Evolutionary conservation across 30 jellyfish, hydroid and myxozoan species (phyloP).

Genomic region (Chironex yamaguchii): DNA sequence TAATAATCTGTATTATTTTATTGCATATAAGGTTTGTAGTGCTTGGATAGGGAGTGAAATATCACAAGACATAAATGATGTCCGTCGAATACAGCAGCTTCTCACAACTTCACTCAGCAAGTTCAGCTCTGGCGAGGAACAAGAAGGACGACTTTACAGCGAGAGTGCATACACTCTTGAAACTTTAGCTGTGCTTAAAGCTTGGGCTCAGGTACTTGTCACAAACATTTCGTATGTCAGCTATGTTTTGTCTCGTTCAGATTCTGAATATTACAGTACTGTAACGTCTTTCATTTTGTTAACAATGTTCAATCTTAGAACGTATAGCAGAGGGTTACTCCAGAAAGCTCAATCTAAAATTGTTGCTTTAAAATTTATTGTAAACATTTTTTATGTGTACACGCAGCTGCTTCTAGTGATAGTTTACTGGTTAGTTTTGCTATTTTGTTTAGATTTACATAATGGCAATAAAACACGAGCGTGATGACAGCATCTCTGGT

Average conservation of each 20-base stretch:
- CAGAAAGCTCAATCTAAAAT: no score
- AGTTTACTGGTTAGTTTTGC: no score
- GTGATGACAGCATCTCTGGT: conserved; percentile 2
- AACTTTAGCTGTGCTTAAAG: conserved; percentile 94
- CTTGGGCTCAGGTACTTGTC: conserved; percentile 94
- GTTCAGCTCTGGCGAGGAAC: conserved; percentile 67
- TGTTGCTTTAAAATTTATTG: no score
- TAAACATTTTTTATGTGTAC: no score
- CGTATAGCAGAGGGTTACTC: not conserved
- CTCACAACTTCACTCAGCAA: conserved; percentile 78
- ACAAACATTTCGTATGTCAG: not conserved
- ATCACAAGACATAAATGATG: conserved; percentile 92
- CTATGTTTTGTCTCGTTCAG: no score
- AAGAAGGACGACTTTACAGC: conserved; percentile 71
- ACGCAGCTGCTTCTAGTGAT: no score
- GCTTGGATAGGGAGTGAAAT: conserved; percentile 98
- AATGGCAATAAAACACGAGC: conserved; percentile 87
- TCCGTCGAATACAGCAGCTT: conserved; percentile 92
- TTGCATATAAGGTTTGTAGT: conserved; percentile 95
- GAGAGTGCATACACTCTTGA: conserved; percentile 93
- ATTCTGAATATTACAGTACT: no score
- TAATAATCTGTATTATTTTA: no score
- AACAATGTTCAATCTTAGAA: not conserved
- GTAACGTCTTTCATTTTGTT: not conserved
- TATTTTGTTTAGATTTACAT: conserved; percentile 79